Percentiles rank a stretch among this genome's conserved stretches.
Evolutionary conservation across 2,797 vertebrate species (phyloP).

Genomic region (Xenentodon cancila): DNA sequence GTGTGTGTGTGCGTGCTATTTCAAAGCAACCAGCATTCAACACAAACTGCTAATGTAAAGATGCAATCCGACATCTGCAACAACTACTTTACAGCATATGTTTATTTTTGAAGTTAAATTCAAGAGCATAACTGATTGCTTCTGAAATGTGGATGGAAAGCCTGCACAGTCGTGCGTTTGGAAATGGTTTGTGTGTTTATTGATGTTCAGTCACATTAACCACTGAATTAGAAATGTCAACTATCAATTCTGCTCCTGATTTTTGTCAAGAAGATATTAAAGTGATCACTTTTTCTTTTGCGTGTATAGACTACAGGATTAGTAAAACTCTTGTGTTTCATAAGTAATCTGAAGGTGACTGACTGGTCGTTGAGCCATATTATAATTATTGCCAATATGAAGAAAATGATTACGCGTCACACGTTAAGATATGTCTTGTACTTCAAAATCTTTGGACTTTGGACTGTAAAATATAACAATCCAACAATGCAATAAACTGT

Average conservation of each 20-base stretch:
- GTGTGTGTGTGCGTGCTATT: conserved; percentile 9
- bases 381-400: conserved; percentile 32
- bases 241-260: conserved; percentile 14
- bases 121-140: conserved; percentile 21
- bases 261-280: conserved; percentile 26
- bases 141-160: conserved; percentile 30
- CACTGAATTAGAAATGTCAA: conserved; percentile 45
- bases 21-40: conserved; percentile 59
- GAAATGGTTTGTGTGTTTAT: conserved; percentile 55
- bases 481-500: conserved; percentile 78
- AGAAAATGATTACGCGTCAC: conserved; percentile 28
- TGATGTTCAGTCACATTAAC: conserved; percentile 56
- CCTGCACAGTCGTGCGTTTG: conserved; percentile 55
- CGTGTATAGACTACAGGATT: conserved; percentile 26
- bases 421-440: conserved; percentile 41
- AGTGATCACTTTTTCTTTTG: conserved; percentile 4
- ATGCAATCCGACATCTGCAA: conserved; percentile 23
- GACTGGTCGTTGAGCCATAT: conserved; percentile 34
- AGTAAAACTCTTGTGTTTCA: conserved; percentile 22
- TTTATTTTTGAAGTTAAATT: conserved; percentile 2
- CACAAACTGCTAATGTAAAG: conserved; percentile 36
- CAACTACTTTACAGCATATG: not conserved
- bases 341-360: conserved; percentile 24
- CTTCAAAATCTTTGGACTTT: conserved; percentile 49
- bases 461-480: conserved; percentile 76